Evolutionary conservation across 2,113 vertebrate species (phyloP).

Genomic region (Erpornis zantholeuca): DNA sequence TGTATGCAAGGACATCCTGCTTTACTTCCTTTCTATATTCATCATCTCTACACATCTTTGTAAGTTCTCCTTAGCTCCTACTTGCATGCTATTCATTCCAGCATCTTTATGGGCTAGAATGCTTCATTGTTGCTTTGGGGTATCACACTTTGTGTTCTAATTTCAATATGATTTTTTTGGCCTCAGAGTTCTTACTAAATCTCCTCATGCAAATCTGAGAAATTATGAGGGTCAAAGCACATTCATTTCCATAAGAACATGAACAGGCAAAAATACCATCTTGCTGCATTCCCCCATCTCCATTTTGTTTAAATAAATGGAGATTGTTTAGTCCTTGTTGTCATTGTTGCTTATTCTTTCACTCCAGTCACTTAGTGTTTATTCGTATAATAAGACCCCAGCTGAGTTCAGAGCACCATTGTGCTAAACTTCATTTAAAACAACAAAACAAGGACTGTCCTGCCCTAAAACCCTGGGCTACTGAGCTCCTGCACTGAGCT

Average conservation of each 20-base stretch:
- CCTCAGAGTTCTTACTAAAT: background rate
- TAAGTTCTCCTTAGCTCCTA: background rate
- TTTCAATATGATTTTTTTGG: background rate
- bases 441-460: background rate
- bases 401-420: conserved; percentile 9
- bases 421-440: background rate
- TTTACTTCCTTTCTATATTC: background rate
- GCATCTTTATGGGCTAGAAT: background rate
- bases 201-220: background rate
- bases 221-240: background rate
- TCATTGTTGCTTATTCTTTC: conserved; percentile 17
- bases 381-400: background rate
- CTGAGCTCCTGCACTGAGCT: background rate
- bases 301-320: conserved; percentile 25
- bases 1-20: background rate
- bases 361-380: conserved; percentile 15
- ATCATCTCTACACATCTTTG: background rate
- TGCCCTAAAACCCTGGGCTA: background rate
- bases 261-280: background rate
- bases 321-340: conserved; percentile 35
- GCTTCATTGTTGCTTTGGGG: background rate
- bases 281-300: background rate
- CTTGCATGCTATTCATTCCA: background rate
- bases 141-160: background rate
- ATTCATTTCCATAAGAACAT: background rate